Base-by-base conservation (phyloP, 2,113 vertebrate genomes). In the Noctilio leporinus region DNA sequence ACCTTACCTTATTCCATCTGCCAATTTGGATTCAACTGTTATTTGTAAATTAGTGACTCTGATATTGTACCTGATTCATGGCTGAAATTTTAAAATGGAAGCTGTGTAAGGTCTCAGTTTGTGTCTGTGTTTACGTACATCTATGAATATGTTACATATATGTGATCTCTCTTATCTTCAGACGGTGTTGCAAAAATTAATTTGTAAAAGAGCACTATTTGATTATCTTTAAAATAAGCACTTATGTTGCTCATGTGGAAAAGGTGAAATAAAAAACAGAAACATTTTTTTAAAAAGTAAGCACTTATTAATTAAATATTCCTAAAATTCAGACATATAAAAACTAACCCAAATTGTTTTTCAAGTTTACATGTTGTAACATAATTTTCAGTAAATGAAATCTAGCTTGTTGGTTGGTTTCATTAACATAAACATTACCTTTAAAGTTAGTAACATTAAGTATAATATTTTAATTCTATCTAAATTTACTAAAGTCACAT, bases 391-490 rank as follows among this genome's bases (percentile, higher is more conserved):
- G 28, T 12, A 33, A 45, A 33, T 22, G 20, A 62, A 82, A 22
- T 38, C 38, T 3, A 20, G 38, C 33, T 33, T 40, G 15, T 33
- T 2, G 20, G 55, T 5, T 7, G 28, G 28, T 45, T 33, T 33
- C 30, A 7, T 14, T 62, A 12, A 30, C 2, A 12, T 16, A 8
- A 10, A 38, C 16, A 10, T 10, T 10, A 28, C 7, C 53, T 30
- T 22, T 4, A 14, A 2, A 45, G 38, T 22, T 5, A 14, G 5
- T 1, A 9, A 55, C 10, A 0, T 62, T 22, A 8, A 4, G 17
- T 20, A 10, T 14, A 11, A 33, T 7, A 1, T 17, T 7, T 9
- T 33, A 10, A 22, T 12, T 43, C 38, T 8, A 33, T 28, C 55
- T 22, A 20, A 28, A 20, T 45, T 33, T 45, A 59, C 78, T 22